Evolutionary conservation across 1,140 invertebrate genomes (phyloP).

Genomic region (Bombus superbus): DNA sequence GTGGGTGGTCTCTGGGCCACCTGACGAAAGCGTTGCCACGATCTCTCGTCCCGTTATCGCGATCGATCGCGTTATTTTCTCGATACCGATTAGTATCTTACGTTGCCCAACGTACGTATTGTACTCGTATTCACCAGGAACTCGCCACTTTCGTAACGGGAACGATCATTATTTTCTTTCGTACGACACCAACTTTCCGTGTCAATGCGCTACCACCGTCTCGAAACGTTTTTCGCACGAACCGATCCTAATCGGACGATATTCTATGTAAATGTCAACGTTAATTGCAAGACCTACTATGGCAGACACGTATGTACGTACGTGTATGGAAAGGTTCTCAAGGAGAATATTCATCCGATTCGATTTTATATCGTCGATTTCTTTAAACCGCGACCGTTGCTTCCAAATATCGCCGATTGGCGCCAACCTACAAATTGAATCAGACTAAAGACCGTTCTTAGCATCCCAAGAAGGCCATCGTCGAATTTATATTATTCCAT

Average conservation of each 20-base stretch:
- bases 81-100: slow-evolving; percentile 50
- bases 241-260: neutral
- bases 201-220: slow-evolving; percentile 4
- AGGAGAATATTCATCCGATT: too few relatives aligned
- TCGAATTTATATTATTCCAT: too few relatives aligned
- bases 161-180: neutral
- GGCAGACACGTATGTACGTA: neutral
- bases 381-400: neutral
- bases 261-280: neutral
- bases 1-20: slow-evolving; percentile 47
- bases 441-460: too few relatives aligned
- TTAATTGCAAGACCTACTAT: neutral
- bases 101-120: slow-evolving; percentile 50
- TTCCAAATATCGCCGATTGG: neutral
- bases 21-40: slow-evolving; percentile 51
- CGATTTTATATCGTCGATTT: too few relatives aligned
- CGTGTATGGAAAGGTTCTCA: too few relatives aligned
- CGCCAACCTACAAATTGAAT: too few relatives aligned
- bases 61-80: slow-evolving; percentile 53
- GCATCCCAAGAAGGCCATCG: neutral
- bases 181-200: neutral
- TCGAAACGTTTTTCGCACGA: neutral
- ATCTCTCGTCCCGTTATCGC: slow-evolving; percentile 45
- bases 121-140: slow-evolving; percentile 22
- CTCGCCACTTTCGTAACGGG: slow-evolving; percentile 13